Evolutionary conservation across 2,797 vertebrate species (phyloP).

Genomic region (Phyllotis vaccarum): DNA sequence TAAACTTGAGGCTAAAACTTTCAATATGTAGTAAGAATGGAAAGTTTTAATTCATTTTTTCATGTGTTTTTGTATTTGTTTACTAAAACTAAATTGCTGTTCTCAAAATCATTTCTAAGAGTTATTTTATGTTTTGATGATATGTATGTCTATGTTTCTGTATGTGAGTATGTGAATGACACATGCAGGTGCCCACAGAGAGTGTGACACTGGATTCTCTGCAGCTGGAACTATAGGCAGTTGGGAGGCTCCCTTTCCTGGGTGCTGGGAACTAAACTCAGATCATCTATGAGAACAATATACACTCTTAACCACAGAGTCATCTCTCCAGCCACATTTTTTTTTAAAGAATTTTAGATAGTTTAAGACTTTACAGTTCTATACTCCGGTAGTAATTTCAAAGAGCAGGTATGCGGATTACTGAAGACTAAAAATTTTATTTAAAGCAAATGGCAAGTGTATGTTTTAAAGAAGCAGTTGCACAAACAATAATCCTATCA

Average conservation of each 20-base stretch:
- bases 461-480: slow-evolving; percentile 24
- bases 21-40: neutral
- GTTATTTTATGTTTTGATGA: neutral
- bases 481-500: neutral
- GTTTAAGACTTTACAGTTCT: neutral
- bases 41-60: slow-evolving; percentile 57
- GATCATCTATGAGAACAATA: no score
- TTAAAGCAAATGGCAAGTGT: slow-evolving; percentile 6
- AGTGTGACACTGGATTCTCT: neutral
- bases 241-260: neutral
- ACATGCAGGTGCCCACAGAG: neutral
- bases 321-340: neutral
- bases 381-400: neutral
- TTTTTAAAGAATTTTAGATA: neutral
- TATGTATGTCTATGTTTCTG: neutral
- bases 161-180: neutral
- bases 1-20: slow-evolving; percentile 2
- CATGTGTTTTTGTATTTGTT: slow-evolving; percentile 6
- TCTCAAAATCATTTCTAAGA: neutral
- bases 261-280: neutral
- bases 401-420: neutral
- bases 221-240: neutral
- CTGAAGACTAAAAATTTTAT: slow-evolving; percentile 10
- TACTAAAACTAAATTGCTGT: slow-evolving; percentile 50
- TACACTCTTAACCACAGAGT: neutral